Base-by-base conservation (phyloP, 2,113 vertebrate genomes). In the Erinaceus europaeus region DNA sequence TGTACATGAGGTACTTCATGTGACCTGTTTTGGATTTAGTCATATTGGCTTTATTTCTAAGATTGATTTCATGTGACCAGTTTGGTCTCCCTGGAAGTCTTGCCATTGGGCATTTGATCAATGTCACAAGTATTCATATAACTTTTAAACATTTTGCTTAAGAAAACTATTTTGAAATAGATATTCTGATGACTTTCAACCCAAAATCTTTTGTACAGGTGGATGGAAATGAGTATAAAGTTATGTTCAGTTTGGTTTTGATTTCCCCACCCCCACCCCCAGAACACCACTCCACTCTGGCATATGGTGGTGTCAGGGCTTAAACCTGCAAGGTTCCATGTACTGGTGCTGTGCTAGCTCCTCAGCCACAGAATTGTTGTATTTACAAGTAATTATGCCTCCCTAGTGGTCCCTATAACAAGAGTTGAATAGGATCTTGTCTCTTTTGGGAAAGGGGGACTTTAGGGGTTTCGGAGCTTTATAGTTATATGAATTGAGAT, bases 1-100 rank as follows among this genome's bases (percentile, higher is more conserved):
- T 34, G 93, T 83, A 93, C 3, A 91, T 88, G 72, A 96, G 93
- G 72, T 95, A 89, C 89, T 97, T 96, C 94, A 94, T 93, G 92
- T 95, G 64, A 76, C 85, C 85, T 80, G 10, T 75, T 90, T 78
- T 80, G 85, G 79, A 92, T 92, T 93, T 93, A 80, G 94, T 96
- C 92, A 94, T 78, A 93, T 76, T 95, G 94, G 83, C 88, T 89
- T 86, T 90, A 53, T 76, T 96, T 95, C 85, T 83, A 91, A 96
- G 95, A 91, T 94, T 97, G 81, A 65, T 96, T 96, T 95, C 85
- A 90, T 76, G 34, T 71, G 93, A 84, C 89, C 90, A 50, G 69
- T 94, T 78, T 69, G 94, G 86, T 89, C 80, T 34, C 68, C 15
- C 68, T 57, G 77, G 86, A 88, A 95, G 64, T 95, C 76, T 91